These are phyloP conservation scores for Drosophila helvetica DNA, from an alignment of 2,888 invertebrate species.

Conservation along the genomic window DNA sequence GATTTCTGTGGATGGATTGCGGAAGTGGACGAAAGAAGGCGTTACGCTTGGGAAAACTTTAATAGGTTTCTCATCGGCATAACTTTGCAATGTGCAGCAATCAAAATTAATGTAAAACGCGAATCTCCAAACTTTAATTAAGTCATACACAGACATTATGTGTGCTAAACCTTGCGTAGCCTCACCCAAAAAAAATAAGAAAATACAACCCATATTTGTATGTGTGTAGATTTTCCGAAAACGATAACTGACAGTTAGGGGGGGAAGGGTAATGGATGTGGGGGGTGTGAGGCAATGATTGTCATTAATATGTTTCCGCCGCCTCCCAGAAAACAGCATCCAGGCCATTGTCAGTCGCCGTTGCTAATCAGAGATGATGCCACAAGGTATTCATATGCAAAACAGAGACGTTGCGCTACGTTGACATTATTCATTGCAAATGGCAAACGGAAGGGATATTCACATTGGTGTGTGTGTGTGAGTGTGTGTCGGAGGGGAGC, in stretches of 20 bases:
- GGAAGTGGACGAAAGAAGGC: too few species aligned
- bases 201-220: constrained; percentile 28
- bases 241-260: constrained; percentile 70
- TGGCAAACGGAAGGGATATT: constrained; percentile 74
- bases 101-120: constrained; percentile 60
- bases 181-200: constrained; percentile 28
- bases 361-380: constrained; percentile 72
- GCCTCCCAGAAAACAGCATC: constrained; percentile 22
- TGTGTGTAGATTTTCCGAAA: constrained; percentile 71
- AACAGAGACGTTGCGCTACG: constrained; percentile 48
- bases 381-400: constrained; percentile 77
- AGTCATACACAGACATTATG: constrained; percentile 54
- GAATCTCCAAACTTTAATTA: constrained; percentile 64
- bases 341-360: constrained; percentile 66
- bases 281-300: constrained; percentile 30
- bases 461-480: constrained; percentile 22
- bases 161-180: constrained; percentile 61
- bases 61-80: constrained; percentile 53
- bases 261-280: background rate
- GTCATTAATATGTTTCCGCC: constrained; percentile 77
- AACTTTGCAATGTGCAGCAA: constrained; percentile 58
- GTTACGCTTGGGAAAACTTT: constrained; percentile 10
- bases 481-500: constrained; percentile 8
- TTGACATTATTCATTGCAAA: constrained; percentile 76
- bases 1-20: background rate